Conservation (phyloP, 2,113 vertebrate genomes). For the Motacilla alba region DNA sequence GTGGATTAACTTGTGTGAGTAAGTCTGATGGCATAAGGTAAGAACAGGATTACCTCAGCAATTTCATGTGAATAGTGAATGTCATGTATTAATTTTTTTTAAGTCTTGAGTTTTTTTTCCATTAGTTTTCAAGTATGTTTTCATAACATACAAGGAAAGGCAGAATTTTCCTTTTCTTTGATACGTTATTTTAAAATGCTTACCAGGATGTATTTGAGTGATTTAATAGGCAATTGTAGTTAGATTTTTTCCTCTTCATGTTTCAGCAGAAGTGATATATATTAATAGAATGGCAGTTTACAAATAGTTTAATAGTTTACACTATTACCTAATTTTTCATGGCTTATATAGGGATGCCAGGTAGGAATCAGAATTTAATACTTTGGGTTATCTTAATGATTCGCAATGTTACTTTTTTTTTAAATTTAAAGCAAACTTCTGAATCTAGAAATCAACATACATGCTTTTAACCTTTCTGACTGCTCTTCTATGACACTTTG, state of each 20-base stretch:
- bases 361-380: background rate
- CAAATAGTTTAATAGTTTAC: background rate
- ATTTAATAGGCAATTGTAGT: background rate
- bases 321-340: background rate
- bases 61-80: background rate
- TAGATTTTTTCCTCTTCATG: background rate
- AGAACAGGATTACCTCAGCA: background rate
- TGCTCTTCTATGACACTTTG: background rate
- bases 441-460: background rate
- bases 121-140: background rate
- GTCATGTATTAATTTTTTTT: fast-evolving
- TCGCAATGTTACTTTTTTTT: background rate
- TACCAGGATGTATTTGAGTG: background rate
- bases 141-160: background rate
- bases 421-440: background rate
- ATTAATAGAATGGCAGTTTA: background rate
- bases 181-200: background rate
- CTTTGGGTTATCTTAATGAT: background rate
- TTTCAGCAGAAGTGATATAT: background rate
- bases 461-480: background rate
- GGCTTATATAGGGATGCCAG: background rate
- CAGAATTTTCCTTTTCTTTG: background rate
- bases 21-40: background rate
- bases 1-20: background rate
- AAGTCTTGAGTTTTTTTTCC: background rate